A percentile compares a stretch with the other conserved stretches of the same genome.
Conservation (phyloP, 2,797 vertebrate species). For the Clarias platycephalus region DNA sequence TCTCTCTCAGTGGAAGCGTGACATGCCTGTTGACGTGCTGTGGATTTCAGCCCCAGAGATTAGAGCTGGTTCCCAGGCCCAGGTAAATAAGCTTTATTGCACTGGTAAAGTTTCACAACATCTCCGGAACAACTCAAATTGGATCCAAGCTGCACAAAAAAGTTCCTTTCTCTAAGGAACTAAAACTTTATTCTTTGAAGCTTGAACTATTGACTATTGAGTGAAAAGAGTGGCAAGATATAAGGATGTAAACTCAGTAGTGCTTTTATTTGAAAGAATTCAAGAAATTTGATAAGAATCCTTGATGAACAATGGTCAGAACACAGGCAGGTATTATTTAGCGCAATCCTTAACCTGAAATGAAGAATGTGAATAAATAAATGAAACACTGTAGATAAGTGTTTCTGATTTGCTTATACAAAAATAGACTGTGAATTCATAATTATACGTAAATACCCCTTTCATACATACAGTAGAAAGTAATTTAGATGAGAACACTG, state of each 20-base stretch:
- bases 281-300: neutral
- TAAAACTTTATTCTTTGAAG: neutral
- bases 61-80: constrained; percentile 15
- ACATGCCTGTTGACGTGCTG: constrained; percentile 24
- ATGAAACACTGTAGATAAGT: neutral
- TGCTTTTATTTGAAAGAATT: neutral
- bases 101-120: constrained; percentile 5
- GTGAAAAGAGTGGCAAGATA: neutral
- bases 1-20: constrained; percentile 23
- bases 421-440: neutral
- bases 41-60: constrained; percentile 34
- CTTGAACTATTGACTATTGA: constrained; percentile 1
- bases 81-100: constrained; percentile 37
- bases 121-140: neutral
- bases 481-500: too few relatives aligned
- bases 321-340: neutral
- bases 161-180: constrained; percentile 1
- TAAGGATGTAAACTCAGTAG: neutral
- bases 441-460: too few relatives aligned
- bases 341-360: neutral
- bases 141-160: neutral
- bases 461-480: too few relatives aligned
- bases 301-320: neutral
- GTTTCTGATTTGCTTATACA: neutral
- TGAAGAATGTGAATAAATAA: neutral